Evolutionary conservation across 2,888 invertebrate genomes (phyloP), one percentile per base, ranked within the genome.

Genomic region (Caenorhabditis drosophilae): DNA sequence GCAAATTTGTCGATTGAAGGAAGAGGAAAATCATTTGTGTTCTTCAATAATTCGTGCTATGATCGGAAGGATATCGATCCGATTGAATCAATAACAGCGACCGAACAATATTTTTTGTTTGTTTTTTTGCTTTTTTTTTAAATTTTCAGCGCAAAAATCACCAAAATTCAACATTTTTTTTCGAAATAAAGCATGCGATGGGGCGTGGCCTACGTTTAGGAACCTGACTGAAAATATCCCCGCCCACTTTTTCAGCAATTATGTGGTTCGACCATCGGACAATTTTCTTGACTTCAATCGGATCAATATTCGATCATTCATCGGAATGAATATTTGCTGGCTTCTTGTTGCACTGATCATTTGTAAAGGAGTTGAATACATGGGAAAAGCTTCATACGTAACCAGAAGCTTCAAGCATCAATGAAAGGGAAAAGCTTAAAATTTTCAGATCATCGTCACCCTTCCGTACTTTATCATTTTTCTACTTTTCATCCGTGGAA

Each of bases 381-480:
- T 75, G 58, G 75, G 75, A 27, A 64, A 64, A 22, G 47, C 63
- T 4, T 60, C 68, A 11, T 69, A 68, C 51, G 58, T 74, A 18
- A 51, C 51, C 26, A 15, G 26, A 11, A 25, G 1, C 6, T 35
- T 41, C 12, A 4, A 36, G 23, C 26, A 31, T 31, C 31, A 31
- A 31, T 31, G 6, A 31, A 9, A 9, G 6, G 6, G 31, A 36
- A 36, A 36, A 36, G 15, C n/a, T 9, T 4, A 36, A 36, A 36
- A 36, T 36, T 36, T 36, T 36, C 36, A n/a, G 36, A 15, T 36
- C n/a, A 31, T 31, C n/a, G 16, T n/a, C 36, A 36, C 11, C n/a
- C 11, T n/a, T 36, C 80, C 80, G 12, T 80, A 80, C 54, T 53
- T 75, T n/a, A 72, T 81, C 36, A 71, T 80, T 44, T 51, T 74